phyloP scores from a whole-genome alignment of 2,888 invertebrate species.

The Microplitis deprimator region DNA sequence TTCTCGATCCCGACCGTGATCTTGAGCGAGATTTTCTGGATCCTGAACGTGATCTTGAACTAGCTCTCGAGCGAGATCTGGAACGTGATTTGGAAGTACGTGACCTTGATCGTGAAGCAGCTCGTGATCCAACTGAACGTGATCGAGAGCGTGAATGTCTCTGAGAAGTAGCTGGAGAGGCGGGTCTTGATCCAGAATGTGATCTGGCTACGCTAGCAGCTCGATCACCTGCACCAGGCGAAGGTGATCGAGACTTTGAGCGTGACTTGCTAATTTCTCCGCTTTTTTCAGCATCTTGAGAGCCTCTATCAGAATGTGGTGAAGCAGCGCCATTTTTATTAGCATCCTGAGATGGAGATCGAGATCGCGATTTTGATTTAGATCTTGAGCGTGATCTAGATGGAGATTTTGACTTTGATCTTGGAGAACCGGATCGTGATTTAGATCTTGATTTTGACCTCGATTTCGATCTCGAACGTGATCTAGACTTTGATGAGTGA shows the following conservation, averaged over 20 bases:
- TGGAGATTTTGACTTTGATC: constrained; percentile 57
- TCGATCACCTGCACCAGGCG: constrained; percentile 44
- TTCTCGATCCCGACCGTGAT: constrained; percentile 56
- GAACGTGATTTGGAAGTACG: constrained; percentile 24
- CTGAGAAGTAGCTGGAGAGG: constrained; percentile 42
- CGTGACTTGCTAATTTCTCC: constrained; percentile 44
- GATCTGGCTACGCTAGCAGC: constrained; percentile 22
- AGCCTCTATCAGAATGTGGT: constrained; percentile 17
- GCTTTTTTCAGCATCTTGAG: not conserved
- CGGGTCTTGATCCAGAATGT: constrained; percentile 11
- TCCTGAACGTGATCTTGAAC: constrained; percentile 39
- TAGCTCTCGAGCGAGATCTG: constrained; percentile 55
- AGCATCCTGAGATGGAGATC: constrained; percentile 45
- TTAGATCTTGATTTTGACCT: not conserved
- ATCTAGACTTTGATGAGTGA: constrained; percentile 52
- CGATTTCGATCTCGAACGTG: constrained; percentile 55
- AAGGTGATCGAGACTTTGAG: constrained; percentile 60
- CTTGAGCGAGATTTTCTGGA: constrained; percentile 41
- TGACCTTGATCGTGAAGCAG: constrained; percentile 21
- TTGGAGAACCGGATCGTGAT: constrained; percentile 34
- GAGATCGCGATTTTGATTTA: constrained; percentile 54
- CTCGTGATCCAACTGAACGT: constrained; percentile 35
- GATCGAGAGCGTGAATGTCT: constrained; percentile 54
- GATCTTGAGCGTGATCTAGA: constrained; percentile 57
- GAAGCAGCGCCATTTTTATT: constrained; percentile 7